A percentile compares a stretch with the other conserved stretches of the same genome.
phyloP scores from a whole-genome alignment of 2,797 vertebrate genomes.

The Alouatta caraya region DNA sequence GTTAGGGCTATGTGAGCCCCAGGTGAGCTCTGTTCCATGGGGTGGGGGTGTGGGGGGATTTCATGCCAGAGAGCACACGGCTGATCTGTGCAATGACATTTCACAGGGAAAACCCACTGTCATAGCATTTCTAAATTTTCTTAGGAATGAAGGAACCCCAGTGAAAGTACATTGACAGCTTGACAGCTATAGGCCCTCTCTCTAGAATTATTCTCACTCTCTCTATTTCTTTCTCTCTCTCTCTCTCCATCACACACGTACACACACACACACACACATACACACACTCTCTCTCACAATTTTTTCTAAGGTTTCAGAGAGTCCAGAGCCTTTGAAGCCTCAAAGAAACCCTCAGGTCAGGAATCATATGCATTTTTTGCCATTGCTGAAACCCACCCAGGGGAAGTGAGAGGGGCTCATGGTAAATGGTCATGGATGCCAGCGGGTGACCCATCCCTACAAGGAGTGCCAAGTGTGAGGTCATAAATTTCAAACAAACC shows the following conservation, averaged over 20 bases:
- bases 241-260: background rate
- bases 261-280: background rate
- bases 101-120: background rate
- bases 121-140: background rate
- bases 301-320: background rate
- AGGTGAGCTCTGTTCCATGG: background rate
- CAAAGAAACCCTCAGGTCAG: background rate
- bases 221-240: background rate
- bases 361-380: background rate
- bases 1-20: background rate
- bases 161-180: background rate
- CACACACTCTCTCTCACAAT: background rate
- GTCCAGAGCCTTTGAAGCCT: background rate
- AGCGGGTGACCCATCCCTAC: background rate
- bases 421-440: background rate
- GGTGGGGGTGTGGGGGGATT: fast-evolving
- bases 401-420: background rate
- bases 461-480: background rate
- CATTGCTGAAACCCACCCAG: background rate
- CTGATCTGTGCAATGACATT: background rate
- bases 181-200: background rate
- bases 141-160: background rate
- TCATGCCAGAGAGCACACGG: background rate
- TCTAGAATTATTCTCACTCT: background rate
- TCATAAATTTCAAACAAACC: background rate